Base-by-base conservation (phyloP, 2,113 vertebrate genomes). In the Embiotoca jacksoni region DNA sequence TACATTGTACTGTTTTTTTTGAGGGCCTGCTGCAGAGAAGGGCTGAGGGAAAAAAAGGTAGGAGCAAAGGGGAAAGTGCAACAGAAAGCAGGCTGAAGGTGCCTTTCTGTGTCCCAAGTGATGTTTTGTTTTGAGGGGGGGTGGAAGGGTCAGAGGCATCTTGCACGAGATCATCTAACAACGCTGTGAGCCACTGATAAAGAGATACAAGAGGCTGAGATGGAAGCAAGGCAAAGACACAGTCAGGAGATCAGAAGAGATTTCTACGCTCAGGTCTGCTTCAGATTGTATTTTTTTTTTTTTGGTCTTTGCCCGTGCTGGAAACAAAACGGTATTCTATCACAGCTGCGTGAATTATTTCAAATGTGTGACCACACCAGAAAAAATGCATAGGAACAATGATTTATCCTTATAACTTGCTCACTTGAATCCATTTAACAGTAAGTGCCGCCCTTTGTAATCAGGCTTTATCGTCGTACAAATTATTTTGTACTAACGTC, bases 401-500 rank as follows among this genome's bases (percentile, higher is more conserved):
- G 36, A 78, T 41, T 30, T 4, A 58, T 36, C 41, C 41, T 46
- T 54, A 49, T n/a, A 41, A 66, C 61, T 41, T 46, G 35, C 60
- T 62, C 65, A 62, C 53, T 80, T 76, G 49, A 72, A 66, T 78
- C 32, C 3, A 2, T 66, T 75, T 62, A 64, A 69, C 68, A 59
- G 59, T 37, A 52, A 65, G 83, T 69, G 55, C 39, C 30, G 62
- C 10, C 31, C 66, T 56, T 53, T 80, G 46, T 66, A 84, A 90
- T 89, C 81, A 75, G 80, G 68, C 72, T 83, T 76, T 64, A 84
- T 81, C 75, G 67, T 63, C 46, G 61, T 72, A 72, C 65, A 83
- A 87, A 88, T 87, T 77, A 80, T 90, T 83, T 89, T 83, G 76
- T 60, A 69, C 78, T 81, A 85, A 84, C 33, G 49, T 76, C 57